phyloP scores from a whole-genome alignment of 2,888 invertebrate species.

The Crepidodera aurea region DNA sequence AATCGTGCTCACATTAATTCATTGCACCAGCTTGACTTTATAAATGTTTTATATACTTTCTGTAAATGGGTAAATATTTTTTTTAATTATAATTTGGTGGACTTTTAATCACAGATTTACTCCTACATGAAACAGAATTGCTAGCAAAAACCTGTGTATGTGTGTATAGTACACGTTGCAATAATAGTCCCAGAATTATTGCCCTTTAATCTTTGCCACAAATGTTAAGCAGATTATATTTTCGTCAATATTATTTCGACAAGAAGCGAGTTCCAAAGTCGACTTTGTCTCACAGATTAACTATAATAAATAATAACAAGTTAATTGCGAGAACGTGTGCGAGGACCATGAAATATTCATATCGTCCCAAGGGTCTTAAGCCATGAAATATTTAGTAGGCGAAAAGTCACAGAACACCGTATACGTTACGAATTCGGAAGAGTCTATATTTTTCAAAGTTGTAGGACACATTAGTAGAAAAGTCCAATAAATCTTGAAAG shows the following conservation, averaged over 20 bases:
- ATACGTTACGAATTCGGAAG: conserved; percentile 9
- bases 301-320: conserved; percentile 12
- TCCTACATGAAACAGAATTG: no score
- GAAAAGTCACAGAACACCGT: conserved; percentile 12
- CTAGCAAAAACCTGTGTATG: no score
- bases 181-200: no score
- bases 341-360: conserved; percentile 9
- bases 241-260: background rate
- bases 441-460: conserved; percentile 13
- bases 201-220: no score
- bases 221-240: no score
- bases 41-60: no score
- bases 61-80: no score
- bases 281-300: background rate
- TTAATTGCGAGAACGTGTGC: conserved; percentile 8
- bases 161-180: no score
- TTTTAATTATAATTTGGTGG: no score
- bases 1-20: no score
- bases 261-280: background rate
- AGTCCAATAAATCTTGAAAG: conserved; percentile 11
- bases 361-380: background rate
- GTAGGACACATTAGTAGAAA: conserved; percentile 8
- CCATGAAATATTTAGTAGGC: conserved; percentile 9
- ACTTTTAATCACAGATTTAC: no score
- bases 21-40: no score